These are phyloP conservation scores for Pygmarrhopalites habei DNA, from an alignment of 1,140 invertebrate genomes.

Conservation along the genomic window DNA sequence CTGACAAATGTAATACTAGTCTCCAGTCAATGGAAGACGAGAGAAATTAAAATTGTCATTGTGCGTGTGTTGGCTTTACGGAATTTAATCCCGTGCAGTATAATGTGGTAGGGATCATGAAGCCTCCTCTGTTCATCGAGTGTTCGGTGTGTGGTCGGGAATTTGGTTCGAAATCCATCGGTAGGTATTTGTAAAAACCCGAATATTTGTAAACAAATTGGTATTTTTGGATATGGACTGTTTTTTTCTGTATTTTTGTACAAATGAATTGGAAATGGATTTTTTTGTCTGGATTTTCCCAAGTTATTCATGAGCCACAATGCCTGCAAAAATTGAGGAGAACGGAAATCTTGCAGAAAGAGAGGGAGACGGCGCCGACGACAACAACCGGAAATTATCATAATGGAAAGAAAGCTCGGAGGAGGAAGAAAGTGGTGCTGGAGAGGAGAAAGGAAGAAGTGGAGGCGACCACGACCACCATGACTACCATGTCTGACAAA, in stretches of 20 bases:
- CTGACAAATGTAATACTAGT: too few relatives aligned
- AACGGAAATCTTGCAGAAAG: conserved; percentile 28
- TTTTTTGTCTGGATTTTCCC: background rate
- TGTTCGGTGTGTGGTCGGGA: conserved; percentile 69
- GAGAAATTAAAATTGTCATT: too few relatives aligned
- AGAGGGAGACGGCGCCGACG: background rate
- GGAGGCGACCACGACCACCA: background rate
- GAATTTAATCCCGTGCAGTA: too few relatives aligned
- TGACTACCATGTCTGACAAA: background rate
- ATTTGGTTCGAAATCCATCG: conserved; percentile 62
- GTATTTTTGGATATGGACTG: too few relatives aligned
- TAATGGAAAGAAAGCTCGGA: conserved; percentile 2
- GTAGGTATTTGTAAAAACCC: conserved; percentile 20
- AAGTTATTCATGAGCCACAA: conserved; percentile 63
- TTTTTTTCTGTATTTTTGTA: too few relatives aligned
- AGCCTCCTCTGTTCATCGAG: conserved; percentile 41
- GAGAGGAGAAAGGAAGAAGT: background rate
- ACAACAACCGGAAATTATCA: background rate
- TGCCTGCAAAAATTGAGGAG: conserved; percentile 66
- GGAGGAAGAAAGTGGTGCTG: conserved; percentile 10
- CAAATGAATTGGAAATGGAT: background rate
- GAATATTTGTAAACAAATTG: too few relatives aligned
- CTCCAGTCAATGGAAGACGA: too few relatives aligned
- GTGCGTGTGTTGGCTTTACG: too few relatives aligned
- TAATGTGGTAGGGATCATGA: conserved; percentile 23